Conservation (phyloP, 2,888 invertebrate genomes). For the Limnephilus lunatus region DNA sequence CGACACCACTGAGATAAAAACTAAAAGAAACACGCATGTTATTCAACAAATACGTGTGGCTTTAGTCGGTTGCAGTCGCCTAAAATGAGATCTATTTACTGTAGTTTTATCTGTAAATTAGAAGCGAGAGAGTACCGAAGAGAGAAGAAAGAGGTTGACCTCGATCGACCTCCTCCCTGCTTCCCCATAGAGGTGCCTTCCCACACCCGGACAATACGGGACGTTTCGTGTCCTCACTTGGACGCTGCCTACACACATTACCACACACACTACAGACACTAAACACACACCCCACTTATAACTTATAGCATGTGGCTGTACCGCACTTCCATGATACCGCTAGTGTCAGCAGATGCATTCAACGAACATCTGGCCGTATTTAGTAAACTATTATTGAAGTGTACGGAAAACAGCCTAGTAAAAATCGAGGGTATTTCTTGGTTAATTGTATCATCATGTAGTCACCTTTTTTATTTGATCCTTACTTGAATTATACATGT, state of each 20-base stretch:
- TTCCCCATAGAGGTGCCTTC: background rate
- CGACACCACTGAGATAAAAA: background rate
- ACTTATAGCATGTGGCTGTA: background rate
- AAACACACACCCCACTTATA: background rate
- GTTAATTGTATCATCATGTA: no score
- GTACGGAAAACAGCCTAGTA: background rate
- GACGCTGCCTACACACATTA: background rate
- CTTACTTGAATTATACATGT: no score
- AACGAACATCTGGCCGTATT: background rate
- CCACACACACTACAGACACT: background rate
- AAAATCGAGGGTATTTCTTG: no score
- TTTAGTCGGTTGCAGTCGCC: background rate
- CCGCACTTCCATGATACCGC: background rate
- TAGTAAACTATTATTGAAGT: background rate
- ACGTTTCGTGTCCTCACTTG: background rate
- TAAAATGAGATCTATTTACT: background rate
- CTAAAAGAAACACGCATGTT: background rate
- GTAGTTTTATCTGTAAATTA: slow-evolving; percentile 35
- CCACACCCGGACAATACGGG: background rate
- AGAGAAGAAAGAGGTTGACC: slow-evolving; percentile 22
- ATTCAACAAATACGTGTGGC: no score
- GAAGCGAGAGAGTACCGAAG: slow-evolving; percentile 22
- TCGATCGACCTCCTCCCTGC: slow-evolving; percentile 16
- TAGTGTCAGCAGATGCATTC: slow-evolving; percentile 2
- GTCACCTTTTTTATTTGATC: no score